These are phyloP conservation scores for Theonella swinhoei DNA, from an alignment of 37 sponge, comb jelly and placozoan genomes.

Conservation along the genomic window DNA sequence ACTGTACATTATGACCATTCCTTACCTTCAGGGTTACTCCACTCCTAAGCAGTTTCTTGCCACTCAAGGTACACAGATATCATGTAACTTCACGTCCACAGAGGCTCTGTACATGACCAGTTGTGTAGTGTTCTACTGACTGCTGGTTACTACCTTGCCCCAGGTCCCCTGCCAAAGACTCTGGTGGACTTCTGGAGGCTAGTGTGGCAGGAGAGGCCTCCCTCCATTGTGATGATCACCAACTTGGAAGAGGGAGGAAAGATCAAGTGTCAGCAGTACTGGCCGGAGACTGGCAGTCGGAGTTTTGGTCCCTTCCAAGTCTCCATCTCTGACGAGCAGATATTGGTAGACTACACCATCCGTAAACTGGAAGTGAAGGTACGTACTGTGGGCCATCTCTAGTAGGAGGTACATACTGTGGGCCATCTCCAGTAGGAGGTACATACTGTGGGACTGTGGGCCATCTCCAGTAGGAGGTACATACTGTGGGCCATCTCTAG, in stretches of 20 bases:
- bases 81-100: not conserved
- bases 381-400: too few relatives aligned
- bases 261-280: slow-evolving; percentile 82
- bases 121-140: not conserved
- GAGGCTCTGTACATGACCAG: not conserved
- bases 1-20: not conserved
- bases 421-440: slow-evolving; percentile 14
- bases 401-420: too few relatives aligned
- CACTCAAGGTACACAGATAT: slow-evolving; percentile 65
- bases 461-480: too few relatives aligned
- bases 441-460: not conserved
- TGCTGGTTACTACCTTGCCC: not conserved
- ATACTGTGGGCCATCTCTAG: too few relatives aligned
- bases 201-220: slow-evolving; percentile 69
- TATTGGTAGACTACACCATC: slow-evolving; percentile 56
- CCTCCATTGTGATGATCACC: slow-evolving; percentile 79
- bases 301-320: slow-evolving; percentile 64
- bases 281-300: slow-evolving; percentile 49
- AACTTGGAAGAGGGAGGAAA: slow-evolving; percentile 65
- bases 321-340: slow-evolving; percentile 32
- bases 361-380: slow-evolving; percentile 43
- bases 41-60: slow-evolving; percentile 62
- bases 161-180: slow-evolving; percentile 67
- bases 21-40: slow-evolving; percentile 55
- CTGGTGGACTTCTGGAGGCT: slow-evolving; percentile 77